Evolutionary conservation across 2,888 invertebrate species (phyloP).

Genomic region (Eristalinus aeneus): DNA sequence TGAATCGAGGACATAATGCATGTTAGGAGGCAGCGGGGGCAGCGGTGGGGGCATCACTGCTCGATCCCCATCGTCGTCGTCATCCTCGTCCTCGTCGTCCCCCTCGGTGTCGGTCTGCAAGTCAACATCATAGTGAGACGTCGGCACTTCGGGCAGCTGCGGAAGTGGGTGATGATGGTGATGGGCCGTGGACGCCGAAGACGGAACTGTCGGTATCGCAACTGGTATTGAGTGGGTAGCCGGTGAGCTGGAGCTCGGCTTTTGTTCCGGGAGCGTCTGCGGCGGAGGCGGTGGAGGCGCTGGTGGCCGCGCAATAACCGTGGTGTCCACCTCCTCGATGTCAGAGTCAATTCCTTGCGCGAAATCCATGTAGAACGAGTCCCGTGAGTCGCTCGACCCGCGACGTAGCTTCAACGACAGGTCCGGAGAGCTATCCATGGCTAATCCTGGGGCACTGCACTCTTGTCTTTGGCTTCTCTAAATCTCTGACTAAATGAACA

Average conservation of each 20-base stretch:
- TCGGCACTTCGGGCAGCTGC: slow-evolving; percentile 58
- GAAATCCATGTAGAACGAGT: slow-evolving; percentile 95
- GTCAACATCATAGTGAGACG: slow-evolving; percentile 71
- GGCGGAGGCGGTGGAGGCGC: slow-evolving; percentile 72
- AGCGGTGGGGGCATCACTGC: slow-evolving; percentile 76
- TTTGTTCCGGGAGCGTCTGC: slow-evolving; percentile 72
- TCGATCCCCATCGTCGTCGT: slow-evolving; percentile 73
- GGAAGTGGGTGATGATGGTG: slow-evolving; percentile 63
- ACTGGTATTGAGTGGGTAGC: slow-evolving; percentile 51
- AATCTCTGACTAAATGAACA: slow-evolving; percentile 52
- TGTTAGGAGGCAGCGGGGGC: slow-evolving; percentile 78
- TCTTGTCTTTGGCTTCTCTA: slow-evolving; percentile 1
- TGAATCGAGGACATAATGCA: slow-evolving; percentile 77
- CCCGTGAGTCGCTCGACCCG: slow-evolving; percentile 92
- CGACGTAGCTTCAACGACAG: slow-evolving; percentile 91
- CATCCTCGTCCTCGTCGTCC: slow-evolving; percentile 66
- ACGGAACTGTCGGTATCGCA: slow-evolving; percentile 51
- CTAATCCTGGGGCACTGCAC: slow-evolving; percentile 2
- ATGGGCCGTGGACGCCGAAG: slow-evolving; percentile 10
- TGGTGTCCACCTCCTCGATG: slow-evolving; percentile 90
- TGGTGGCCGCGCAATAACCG: slow-evolving; percentile 82
- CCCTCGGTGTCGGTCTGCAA: slow-evolving; percentile 72
- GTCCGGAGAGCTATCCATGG: slow-evolving; percentile 90
- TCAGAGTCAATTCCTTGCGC: slow-evolving; percentile 95
- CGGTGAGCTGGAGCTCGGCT: slow-evolving; percentile 70